Percentiles rank a stretch among this genome's conserved stretches.
Evolutionary conservation across 2,113 vertebrate species (phyloP).

Genomic region (Polyodon spathula): DNA sequence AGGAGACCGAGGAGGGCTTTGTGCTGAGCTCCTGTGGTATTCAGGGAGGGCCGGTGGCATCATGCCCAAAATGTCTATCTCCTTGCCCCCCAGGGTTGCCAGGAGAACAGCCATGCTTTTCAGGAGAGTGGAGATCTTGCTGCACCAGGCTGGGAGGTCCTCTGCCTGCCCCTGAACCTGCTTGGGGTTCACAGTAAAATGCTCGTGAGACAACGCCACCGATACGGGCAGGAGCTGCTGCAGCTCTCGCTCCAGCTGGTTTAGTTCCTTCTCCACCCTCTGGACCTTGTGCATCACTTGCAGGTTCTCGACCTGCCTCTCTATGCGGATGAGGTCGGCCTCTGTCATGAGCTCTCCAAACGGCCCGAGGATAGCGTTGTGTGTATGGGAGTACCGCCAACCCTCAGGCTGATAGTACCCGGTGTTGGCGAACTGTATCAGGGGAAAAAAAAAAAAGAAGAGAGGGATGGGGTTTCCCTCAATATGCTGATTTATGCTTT

Average conservation of each 20-base stretch:
- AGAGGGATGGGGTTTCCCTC: conserved; percentile 59
- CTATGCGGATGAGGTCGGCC: conserved; percentile 73
- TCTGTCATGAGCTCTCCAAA: conserved; percentile 86
- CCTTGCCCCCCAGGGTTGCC: conserved; percentile 62
- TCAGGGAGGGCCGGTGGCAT: too few species aligned
- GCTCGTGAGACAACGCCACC: conserved; percentile 50
- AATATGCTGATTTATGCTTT: conserved; percentile 39
- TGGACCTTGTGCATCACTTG: conserved; percentile 83
- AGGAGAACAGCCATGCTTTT: conserved; percentile 71
- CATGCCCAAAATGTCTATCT: conserved; percentile 61
- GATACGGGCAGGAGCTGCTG: conserved; percentile 68
- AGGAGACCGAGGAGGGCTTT: conserved; percentile 26
- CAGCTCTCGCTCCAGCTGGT: conserved; percentile 67
- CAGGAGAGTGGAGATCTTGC: conserved; percentile 67
- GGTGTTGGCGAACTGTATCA: conserved; percentile 72
- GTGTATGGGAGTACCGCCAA: conserved; percentile 66
- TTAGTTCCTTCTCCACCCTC: conserved; percentile 68
- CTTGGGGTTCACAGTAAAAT: conserved; percentile 69
- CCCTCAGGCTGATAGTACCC: conserved; percentile 69
- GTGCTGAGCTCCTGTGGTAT: conserved; percentile 33
- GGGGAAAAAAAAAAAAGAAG: conserved; percentile 55
- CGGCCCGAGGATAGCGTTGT: conserved; percentile 72
- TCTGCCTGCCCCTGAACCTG: conserved; percentile 73
- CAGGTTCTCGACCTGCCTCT: conserved; percentile 90
- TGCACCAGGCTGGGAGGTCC: conserved; percentile 69